phyloP scores from a whole-genome alignment of 2,113 vertebrate genomes.

The Corythoichthys haematopterus region DNA sequence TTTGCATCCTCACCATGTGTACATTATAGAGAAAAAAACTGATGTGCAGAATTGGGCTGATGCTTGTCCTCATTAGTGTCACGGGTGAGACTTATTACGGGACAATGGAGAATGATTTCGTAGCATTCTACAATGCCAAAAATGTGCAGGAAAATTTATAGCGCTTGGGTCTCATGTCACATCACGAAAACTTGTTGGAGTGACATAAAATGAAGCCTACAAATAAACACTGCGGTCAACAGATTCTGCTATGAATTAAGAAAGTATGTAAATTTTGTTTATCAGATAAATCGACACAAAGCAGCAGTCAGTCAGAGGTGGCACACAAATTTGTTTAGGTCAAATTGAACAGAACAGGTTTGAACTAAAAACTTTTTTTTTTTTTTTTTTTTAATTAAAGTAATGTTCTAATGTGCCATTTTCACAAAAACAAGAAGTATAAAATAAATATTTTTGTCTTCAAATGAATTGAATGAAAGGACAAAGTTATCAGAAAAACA shows the following conservation, averaged over 20 bases:
- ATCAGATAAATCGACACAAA: constrained; percentile 19
- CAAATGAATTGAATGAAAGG: too few species aligned
- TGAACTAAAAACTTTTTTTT: too few species aligned
- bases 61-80: neutral
- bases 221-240: constrained; percentile 36
- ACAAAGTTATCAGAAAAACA: too few species aligned
- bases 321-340: neutral
- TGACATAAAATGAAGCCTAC: constrained; percentile 25
- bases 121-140: constrained; percentile 41
- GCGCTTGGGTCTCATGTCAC: constrained; percentile 44
- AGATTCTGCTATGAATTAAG: constrained; percentile 49
- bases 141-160: constrained; percentile 50
- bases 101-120: constrained; percentile 5
- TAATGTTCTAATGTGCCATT: too few species aligned
- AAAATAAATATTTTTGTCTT: too few species aligned
- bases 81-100: neutral
- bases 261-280: constrained; percentile 43
- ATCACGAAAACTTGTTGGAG: constrained; percentile 36
- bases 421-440: too few species aligned
- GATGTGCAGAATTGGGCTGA: constrained; percentile 17
- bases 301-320: constrained; percentile 1
- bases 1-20: constrained; percentile 51
- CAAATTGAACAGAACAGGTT: too few species aligned
- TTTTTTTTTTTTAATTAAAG: too few species aligned
- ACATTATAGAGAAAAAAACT: constrained; percentile 9